phyloP scores from a whole-genome alignment of 2,113 vertebrate genomes.

The Apteryx owenii region DNA sequence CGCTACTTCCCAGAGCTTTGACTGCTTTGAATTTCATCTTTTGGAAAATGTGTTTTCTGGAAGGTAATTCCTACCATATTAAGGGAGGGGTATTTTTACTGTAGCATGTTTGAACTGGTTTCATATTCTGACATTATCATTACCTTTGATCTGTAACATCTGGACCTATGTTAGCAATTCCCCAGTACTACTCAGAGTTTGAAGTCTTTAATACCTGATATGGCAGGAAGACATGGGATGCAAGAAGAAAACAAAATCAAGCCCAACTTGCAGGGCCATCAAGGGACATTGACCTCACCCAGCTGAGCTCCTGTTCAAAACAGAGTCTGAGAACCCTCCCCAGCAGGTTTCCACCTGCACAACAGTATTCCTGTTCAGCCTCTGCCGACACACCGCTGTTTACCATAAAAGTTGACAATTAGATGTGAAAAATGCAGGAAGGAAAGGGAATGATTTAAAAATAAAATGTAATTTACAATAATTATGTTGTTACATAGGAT shows the following conservation, averaged over 20 bases:
- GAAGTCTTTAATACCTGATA: not conserved
- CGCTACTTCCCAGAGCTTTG: not conserved
- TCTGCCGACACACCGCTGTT: slow-evolving; percentile 44
- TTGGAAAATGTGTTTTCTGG: not conserved
- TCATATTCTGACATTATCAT: not conserved
- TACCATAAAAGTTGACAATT: slow-evolving; percentile 69
- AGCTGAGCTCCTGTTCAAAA: not conserved
- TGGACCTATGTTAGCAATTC: not conserved
- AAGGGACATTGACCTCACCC: not conserved
- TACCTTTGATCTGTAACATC: slow-evolving; percentile 27
- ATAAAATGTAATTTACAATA: slow-evolving; percentile 74
- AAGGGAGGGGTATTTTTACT: slow-evolving; percentile 21
- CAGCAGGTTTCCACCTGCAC: slow-evolving; percentile 17
- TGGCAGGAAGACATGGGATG: not conserved
- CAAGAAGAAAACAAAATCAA: slow-evolving; percentile 30
- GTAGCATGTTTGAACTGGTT: slow-evolving; percentile 24
- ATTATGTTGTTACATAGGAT: slow-evolving; percentile 72
- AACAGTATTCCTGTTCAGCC: slow-evolving; percentile 9
- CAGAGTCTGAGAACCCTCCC: not conserved
- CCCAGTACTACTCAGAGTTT: not conserved
- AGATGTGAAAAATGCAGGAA: slow-evolving; percentile 70
- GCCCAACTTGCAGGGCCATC: not conserved
- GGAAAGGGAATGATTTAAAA: slow-evolving; percentile 74
- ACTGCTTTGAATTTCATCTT: slow-evolving; percentile 29
- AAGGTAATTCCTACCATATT: slow-evolving; percentile 36